Base-by-base conservation (phyloP, 2,888 invertebrate genomes). In the Hemithea aestivaria region DNA sequence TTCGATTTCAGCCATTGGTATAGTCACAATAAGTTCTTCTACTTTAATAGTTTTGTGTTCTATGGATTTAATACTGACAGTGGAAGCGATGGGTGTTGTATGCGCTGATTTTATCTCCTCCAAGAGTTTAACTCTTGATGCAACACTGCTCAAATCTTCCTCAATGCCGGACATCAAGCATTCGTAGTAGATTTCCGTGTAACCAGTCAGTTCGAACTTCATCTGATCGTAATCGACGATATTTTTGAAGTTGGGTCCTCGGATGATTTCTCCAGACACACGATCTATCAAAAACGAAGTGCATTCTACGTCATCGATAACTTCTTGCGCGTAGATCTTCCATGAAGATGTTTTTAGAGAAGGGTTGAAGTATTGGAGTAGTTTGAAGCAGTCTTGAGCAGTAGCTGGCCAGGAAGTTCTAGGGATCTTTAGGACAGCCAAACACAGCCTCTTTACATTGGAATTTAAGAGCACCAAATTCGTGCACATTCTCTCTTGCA, bases 301-400 rank as follows among this genome's bases (percentile, higher is more conserved):
- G 11, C 53, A 55, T 45, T 84, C 81, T 0, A 73, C 59, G 7
- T 66, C 53, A 5, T 74, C 65, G 0, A 66, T 38, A 0, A 52
- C 50, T 45, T 76, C 81, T 38, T 82, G 81, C 0, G 76, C 55
- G 41, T 82, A 82, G 5, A 84, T 73, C 36, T 73, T 74, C 83
- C 84, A 85, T 20, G 62, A 29, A 30, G 60, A 53, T 0, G 83
- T 83, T 51, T 68, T 78, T 10, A 85, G 45, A 0, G 67, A 66
- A 0, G 84, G 83, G 45, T 85, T 85, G 21, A 83, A 85, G 43
- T 83, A 84, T 25, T 85, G 81, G n/a, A 85, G 44, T 0, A 84
- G 54, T 54, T 81, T 82, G 28, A 85, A 84, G 0, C 72, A 73
- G 27, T 83, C 82, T 10, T 68, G 60, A 0, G 81, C 79, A 0